These are phyloP conservation scores for Drosophila equinoxialis DNA, from an alignment of 1,140 invertebrate genomes.

Conservation along the genomic window DNA sequence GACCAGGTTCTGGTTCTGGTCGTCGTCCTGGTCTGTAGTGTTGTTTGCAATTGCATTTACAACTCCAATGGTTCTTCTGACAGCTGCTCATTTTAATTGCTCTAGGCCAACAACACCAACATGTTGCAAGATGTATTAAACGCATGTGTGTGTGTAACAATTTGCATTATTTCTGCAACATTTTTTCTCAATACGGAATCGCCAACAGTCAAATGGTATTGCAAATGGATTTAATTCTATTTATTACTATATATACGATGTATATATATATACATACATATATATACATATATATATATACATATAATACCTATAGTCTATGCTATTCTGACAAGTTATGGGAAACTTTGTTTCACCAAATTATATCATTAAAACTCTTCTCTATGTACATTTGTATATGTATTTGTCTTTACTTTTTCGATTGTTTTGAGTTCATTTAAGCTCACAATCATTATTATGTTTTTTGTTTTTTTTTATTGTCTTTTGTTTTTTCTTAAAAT, in stretches of 20 bases:
- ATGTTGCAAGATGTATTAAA: neutral
- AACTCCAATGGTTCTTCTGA: conserved; percentile 17
- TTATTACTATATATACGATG: neutral
- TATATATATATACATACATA: no score
- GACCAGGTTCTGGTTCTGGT: conserved; percentile 18
- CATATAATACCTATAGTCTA: no score
- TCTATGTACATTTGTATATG: neutral
- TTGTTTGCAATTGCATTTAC: conserved; percentile 65
- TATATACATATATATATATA: no score
- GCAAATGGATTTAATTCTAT: neutral
- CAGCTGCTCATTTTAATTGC: conserved; percentile 66
- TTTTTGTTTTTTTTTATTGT: neutral
- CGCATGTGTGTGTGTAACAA: conserved; percentile 29
- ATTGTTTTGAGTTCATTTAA: neutral
- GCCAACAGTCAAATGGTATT: neutral
- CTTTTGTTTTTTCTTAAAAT: neutral
- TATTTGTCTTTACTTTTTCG: neutral
- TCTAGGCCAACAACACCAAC: conserved; percentile 16
- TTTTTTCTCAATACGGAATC: conserved; percentile 9
- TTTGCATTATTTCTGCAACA: conserved; percentile 57
- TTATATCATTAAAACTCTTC: neutral
- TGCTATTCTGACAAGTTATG: no score
- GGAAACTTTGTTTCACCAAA: no score
- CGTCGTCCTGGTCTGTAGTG: conserved; percentile 22
- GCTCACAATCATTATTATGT: neutral